phyloP scores from a whole-genome alignment of 2,797 vertebrate genomes.

The Alectoris magna region DNA sequence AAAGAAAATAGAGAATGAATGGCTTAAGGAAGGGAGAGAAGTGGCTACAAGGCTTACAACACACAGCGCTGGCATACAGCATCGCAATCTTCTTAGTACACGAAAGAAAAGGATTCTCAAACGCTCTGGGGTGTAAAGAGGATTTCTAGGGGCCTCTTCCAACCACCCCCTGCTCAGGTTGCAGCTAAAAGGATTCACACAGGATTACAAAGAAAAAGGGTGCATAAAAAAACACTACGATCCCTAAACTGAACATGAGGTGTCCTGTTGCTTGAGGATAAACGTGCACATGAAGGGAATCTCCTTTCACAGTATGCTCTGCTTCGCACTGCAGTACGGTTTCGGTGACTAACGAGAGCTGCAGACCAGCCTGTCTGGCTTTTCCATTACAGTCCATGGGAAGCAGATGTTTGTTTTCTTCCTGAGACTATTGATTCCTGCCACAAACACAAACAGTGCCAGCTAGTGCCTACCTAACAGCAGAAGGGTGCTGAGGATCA shows the following conservation, averaged over 20 bases:
- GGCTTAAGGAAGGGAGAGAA: not conserved
- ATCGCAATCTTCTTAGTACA: not conserved
- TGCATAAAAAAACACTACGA: not conserved
- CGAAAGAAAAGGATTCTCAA: not conserved
- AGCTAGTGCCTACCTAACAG: not conserved
- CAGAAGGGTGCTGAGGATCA: not conserved
- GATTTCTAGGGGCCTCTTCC: not conserved
- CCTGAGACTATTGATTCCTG: constrained; percentile 40
- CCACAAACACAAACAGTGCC: not conserved
- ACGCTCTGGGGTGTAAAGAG: not conserved
- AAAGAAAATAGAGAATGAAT: not conserved
- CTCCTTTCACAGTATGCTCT: constrained; percentile 39
- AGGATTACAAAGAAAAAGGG: not conserved
- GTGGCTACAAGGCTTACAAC: not conserved
- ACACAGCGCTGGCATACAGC: not conserved
- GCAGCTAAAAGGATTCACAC: not conserved
- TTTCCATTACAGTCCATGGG: not conserved
- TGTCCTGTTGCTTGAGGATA: not conserved
- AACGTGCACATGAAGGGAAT: not conserved
- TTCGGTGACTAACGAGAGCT: not conserved
- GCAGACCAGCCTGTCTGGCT: not conserved
- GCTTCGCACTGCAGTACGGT: not conserved
- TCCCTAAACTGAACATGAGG: constrained; percentile 29
- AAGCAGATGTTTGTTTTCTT: constrained; percentile 23
- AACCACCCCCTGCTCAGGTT: not conserved